Evolutionary conservation across 2,113 vertebrate species (phyloP).

Genomic region (Seriola aureovittata): DNA sequence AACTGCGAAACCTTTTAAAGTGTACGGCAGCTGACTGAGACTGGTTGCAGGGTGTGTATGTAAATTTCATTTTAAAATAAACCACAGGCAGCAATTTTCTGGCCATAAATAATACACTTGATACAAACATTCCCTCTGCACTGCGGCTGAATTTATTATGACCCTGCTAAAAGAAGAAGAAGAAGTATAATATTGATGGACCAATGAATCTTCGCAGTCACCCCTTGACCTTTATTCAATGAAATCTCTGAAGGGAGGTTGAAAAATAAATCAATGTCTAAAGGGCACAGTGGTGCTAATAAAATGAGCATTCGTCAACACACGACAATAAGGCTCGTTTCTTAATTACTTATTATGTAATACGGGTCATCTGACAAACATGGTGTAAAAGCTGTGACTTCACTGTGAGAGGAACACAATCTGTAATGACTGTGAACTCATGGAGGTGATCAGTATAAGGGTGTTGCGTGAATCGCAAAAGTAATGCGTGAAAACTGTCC

Average conservation of each 20-base stretch:
- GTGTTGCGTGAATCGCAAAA: background rate
- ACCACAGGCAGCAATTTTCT: constrained; percentile 76
- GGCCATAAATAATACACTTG: constrained; percentile 78
- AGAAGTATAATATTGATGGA: constrained; percentile 62
- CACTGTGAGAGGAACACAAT: background rate
- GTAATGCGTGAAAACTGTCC: background rate
- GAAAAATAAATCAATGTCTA: constrained; percentile 64
- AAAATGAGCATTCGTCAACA: constrained; percentile 21
- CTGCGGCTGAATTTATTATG: constrained; percentile 77
- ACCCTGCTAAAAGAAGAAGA: constrained; percentile 57
- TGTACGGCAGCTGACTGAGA: constrained; percentile 1
- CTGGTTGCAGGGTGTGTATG: constrained; percentile 59
- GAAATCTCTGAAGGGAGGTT: constrained; percentile 53
- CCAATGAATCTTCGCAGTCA: constrained; percentile 71
- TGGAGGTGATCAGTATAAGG: background rate
- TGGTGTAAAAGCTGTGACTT: background rate
- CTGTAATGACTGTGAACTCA: background rate
- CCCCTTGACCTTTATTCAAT: constrained; percentile 67
- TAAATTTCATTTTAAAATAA: constrained; percentile 74
- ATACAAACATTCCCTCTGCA: constrained; percentile 76
- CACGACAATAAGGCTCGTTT: constrained; percentile 8
- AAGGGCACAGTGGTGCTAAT: constrained; percentile 22
- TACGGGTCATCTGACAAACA: constrained; percentile 22
- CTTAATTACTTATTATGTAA: constrained; percentile 40
- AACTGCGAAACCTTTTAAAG: constrained; percentile 35